Evolutionary conservation across 1,140 invertebrate species (phyloP), one percentile per base, ranked within the genome.

Genomic region (Sminthurides bifidus): DNA sequence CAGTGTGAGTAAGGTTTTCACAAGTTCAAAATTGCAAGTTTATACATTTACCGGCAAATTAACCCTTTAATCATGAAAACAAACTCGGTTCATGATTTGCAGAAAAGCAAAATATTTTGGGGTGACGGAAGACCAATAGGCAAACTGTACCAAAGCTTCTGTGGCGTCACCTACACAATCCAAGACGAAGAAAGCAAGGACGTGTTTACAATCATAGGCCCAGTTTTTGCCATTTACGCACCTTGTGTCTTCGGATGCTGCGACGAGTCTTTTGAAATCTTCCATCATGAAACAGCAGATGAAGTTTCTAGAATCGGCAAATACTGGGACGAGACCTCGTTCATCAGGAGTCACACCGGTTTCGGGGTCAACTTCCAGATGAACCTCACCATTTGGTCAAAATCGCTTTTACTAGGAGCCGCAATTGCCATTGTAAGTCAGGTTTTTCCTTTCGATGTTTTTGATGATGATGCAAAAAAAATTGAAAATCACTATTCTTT

Each of bases 201-300:
- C 29, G 23, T 33, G 26, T 49, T 49, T 21, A 49, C 46, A 24
- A 3, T 49, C 12, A 33, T 49, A 21, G 46, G 46, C 3, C 46
- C 46, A 17, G 46, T 49, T 49, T 49, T 49, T 21, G 3, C 27
- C 17, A 33, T 27, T 31, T 49, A 49, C 21, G 26, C 46, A 3
- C 46, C 46, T 24, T 49, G 46, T 26, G 46, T 33, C 24, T 49
- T 49, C 35, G 15, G 46, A 3, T 49, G 46, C 24, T 49, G 26
- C 29, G 46, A 49, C 35, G 46, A 49, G 19, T 27, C 31, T 12
- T 49, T 49, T 49, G 46, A 49, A 33, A 21, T 49, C 3, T 49
- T 30, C n/a, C 30, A 33, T 10, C 12, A 31, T 35, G 46, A 31
- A 5, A 31, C 6, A 6, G 46, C 46, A n/a, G 46, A 49, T 35